A percentile compares a stretch with the other conserved stretches of the same genome.
These are phyloP conservation scores for Trichogramma evanescens DNA, from an alignment of 2,888 invertebrate species.

Conservation along the genomic window DNA sequence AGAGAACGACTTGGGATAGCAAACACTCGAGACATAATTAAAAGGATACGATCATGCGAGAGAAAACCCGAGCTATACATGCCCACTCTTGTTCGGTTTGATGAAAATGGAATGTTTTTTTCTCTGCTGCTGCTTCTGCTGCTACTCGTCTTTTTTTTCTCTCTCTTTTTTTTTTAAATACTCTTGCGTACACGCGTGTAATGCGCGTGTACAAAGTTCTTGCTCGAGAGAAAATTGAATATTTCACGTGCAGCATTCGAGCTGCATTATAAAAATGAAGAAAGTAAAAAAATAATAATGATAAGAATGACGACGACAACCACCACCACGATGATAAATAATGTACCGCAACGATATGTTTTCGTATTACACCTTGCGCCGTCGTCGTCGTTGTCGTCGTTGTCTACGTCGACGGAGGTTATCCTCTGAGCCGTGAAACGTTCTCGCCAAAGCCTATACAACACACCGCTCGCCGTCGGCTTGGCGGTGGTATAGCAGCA, in stretches of 20 bases:
- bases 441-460: conserved; percentile 24
- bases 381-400: not conserved
- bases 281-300: too few species aligned
- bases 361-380: too few species aligned
- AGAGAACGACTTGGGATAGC: not conserved
- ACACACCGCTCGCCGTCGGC: not conserved
- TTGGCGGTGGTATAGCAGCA: too few species aligned
- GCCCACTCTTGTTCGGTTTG: not conserved
- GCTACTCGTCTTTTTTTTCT: too few species aligned
- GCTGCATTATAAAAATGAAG: too few species aligned
- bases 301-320: too few species aligned
- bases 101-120: not conserved
- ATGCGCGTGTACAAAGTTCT: not conserved
- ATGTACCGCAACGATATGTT: too few species aligned
- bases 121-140: too few species aligned
- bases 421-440: conserved; percentile 9
- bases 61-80: too few species aligned
- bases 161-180: too few species aligned
- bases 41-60: conserved; percentile 8
- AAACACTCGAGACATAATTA: conserved; percentile 16
- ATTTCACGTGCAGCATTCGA: too few species aligned
- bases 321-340: too few species aligned
- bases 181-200: not conserved
- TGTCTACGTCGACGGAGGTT: conserved; percentile 1
- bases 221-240: not conserved